Evolutionary conservation across 1,140 invertebrate species (phyloP).

Genomic region (Elysia chlorotica): DNA sequence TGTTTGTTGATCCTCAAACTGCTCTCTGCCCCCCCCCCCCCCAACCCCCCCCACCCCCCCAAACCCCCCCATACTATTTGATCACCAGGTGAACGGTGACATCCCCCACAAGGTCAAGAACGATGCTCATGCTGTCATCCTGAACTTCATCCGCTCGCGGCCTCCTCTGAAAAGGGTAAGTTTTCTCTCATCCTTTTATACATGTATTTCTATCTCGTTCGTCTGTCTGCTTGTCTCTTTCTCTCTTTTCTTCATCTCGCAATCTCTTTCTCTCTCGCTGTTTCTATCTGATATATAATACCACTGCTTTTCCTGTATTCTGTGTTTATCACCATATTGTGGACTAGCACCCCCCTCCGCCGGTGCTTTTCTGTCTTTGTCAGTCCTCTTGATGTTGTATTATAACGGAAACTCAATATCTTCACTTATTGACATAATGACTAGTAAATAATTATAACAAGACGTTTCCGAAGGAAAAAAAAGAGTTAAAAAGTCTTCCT

Average conservation of each 20-base stretch:
- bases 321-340: no score
- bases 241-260: conserved; percentile 17
- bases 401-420: no score
- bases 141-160: conserved; percentile 94
- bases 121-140: conserved; percentile 91
- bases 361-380: no score
- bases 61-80: neutral
- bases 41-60: neutral
- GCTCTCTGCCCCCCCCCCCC: neutral
- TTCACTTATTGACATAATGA: no score
- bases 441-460: no score
- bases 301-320: no score
- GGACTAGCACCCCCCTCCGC: no score
- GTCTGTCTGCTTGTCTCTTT: neutral
- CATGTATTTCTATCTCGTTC: conserved; percentile 3
- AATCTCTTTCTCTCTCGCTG: conserved; percentile 8
- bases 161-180: conserved; percentile 90
- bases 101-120: conserved; percentile 84
- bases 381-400: no score
- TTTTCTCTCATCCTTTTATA: neutral
- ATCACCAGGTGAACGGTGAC: conserved; percentile 73
- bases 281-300: no score
- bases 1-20: no score
- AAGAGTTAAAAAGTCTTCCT: no score
- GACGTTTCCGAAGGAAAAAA: no score